These are phyloP conservation scores for Chaetophractus vellerosus DNA, from an alignment of 2,797 vertebrate species.

Conservation along the genomic window DNA sequence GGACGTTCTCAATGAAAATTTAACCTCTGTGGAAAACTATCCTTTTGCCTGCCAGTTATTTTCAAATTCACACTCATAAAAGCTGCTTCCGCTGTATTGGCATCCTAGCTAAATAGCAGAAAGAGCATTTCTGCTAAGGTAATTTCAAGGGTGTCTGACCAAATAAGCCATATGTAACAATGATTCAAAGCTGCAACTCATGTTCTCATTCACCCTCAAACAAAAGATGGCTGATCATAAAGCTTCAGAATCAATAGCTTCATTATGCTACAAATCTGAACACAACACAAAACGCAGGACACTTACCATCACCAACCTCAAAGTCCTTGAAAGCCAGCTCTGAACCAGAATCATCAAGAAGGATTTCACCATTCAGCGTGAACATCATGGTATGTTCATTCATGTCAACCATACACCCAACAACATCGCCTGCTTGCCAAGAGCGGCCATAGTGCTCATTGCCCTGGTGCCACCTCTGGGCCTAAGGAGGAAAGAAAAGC, in stretches of 20 bases:
- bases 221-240: rapidly evolving
- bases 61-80: neutral
- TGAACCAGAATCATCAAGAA: constrained; percentile 97
- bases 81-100: neutral
- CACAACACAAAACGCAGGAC: neutral
- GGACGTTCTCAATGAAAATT: neutral
- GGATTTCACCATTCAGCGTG: constrained; percentile 96
- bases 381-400: constrained; percentile 98
- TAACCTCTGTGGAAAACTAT: neutral
- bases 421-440: constrained; percentile 95
- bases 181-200: neutral
- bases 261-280: rapidly evolving
- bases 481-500: constrained; percentile 88
- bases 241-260: neutral
- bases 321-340: constrained; percentile 98
- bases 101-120: neutral
- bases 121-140: neutral
- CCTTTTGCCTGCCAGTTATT: neutral
- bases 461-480: constrained; percentile 97
- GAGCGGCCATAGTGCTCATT: constrained; percentile 97
- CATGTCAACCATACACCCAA: constrained; percentile 98
- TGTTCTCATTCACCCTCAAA: neutral
- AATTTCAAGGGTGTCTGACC: neutral
- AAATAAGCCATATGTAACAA: neutral
- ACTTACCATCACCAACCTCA: constrained; percentile 95